Base-by-base conservation (phyloP, 1,140 invertebrate species). In the Drosophila nikananu region DNA sequence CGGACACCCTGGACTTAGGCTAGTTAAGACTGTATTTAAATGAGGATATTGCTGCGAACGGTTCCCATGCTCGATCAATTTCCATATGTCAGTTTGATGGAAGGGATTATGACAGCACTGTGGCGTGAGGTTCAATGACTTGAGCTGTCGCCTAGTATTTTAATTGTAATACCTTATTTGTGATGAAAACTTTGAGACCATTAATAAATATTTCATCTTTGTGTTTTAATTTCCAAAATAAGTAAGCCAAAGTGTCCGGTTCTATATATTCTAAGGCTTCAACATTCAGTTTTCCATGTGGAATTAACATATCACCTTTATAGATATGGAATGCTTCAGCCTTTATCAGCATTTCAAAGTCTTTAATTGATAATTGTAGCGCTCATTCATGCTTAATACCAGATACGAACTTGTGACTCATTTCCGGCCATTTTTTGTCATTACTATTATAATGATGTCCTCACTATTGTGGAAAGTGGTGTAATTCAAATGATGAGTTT, bases 331-430 rank as follows among this genome's bases (percentile, higher is more conserved):
- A 30, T 41, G 23, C 23, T 64, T 72, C 39, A 61, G 65, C 55
- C 41, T 77, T 86, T 62, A 68, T 78, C 76, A 51, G 63, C 41
- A 27, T 51, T 73, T 74, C 25, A 61, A 21, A 55, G 62, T 54
- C 51, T 57, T 60, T 73, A 83, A 83, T 83, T 86, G 78, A 80
- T 86, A 87, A 86, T 86, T 87, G 78, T 70, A 87, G 54, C 57
- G 77, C 83, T 89, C 77, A 32, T 87, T 86, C 64, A 83, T 80
- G 73, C 23, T 19, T 57, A 49, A 42, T 59, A 77, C 67, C 39
- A 39, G 54, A 42, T 75, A 81, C 3, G 17, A 27, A 5, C 10
- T 37, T 52, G 23, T 83, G 83, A 86, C 55, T 80, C 83, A 86
- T 52, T 57, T 86, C 83, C 83, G 76, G 63, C 48, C 62, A 65